Conservation (phyloP, 1,140 invertebrate species). For the Ladona fulva region DNA sequence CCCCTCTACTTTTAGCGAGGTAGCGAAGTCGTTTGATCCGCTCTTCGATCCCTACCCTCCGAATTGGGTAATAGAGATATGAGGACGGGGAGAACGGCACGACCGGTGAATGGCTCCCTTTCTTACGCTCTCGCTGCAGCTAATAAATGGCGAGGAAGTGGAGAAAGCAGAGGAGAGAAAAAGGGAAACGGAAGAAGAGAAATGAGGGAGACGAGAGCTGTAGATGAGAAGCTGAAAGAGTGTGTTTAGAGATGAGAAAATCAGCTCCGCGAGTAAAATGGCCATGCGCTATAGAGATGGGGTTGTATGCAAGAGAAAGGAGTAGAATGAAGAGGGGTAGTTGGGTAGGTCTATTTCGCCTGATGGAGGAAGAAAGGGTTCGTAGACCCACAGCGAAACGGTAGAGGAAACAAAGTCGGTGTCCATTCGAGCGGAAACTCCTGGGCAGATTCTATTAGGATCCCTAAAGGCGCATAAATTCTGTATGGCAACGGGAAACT, state of each 20-base stretch:
- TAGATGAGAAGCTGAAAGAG: no score
- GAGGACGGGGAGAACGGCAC: neutral
- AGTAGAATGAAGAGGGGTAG: no score
- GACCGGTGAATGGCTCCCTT: no score
- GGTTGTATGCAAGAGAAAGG: no score
- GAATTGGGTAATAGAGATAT: neutral
- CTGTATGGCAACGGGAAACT: neutral
- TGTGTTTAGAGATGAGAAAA: no score
- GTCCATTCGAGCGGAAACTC: neutral
- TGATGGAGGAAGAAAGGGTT: no score
- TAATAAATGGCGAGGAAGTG: no score
- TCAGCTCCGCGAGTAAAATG: no score
- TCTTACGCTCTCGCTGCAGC: no score
- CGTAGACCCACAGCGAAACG: neutral
- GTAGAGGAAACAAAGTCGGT: neutral
- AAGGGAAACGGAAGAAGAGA: neutral
- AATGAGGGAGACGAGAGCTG: neutral
- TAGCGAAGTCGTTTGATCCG: neutral
- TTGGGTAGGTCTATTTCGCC: no score
- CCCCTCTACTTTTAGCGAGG: neutral
- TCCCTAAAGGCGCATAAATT: slow-evolving; percentile 5
- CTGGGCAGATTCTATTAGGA: slow-evolving; percentile 3
- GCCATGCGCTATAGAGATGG: no score
- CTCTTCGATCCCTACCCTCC: neutral
- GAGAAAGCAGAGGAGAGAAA: no score